Evolutionary conservation across 92 coral and sea anemone genomes (phyloP), one percentile per base, ranked within the genome.

Genomic region (Actinostola sp.): DNA sequence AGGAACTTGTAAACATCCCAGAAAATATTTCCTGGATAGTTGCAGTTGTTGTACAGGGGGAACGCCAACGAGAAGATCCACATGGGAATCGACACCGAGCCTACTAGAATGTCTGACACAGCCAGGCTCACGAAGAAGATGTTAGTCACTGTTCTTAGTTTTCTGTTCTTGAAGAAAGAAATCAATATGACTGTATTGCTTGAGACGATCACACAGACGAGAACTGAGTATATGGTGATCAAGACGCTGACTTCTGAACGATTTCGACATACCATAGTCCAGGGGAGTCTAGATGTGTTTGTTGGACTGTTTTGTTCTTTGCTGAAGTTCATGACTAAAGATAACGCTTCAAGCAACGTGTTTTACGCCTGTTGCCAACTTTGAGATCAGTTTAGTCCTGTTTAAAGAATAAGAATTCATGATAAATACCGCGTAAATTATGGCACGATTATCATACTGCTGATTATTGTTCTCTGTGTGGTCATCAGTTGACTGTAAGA

Each of bases 111-210:
- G 53, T 85, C 89, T 6, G 86, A 85, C 48, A 69, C 77, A 10
- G 89, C 89, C 0, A 85, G 65, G 26, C 86, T 79, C 48, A 55
- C 80, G 49, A 85, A 85, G 57, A 85, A 73, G n/a, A 58, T n/a
- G 33, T 79, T 79, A 1, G 89, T 79, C 4, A 61, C 60, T 0
- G 81, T 85, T 61, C 82, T 62, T 10, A 85, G 81, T 71, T 73
- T 85, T 14, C 54, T 31, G 78, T 85, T 79, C 41, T 73, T 75
- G 19, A 39, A 61, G 42, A 66, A 85, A 2, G 81, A 72, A 2
- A 53, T 14, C 15, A 85, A 59, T 10, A 85, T 73, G 64, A 85
- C 66, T 13, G 86, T 66, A 55, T 85, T 85, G 21, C 73, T 72
- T 4, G 24, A 14, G 25, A 73, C 71, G 9, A 79, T 73, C 17